phyloP scores from a whole-genome alignment of 2,797 vertebrate species.

The Tokudaia muenninki region DNA sequence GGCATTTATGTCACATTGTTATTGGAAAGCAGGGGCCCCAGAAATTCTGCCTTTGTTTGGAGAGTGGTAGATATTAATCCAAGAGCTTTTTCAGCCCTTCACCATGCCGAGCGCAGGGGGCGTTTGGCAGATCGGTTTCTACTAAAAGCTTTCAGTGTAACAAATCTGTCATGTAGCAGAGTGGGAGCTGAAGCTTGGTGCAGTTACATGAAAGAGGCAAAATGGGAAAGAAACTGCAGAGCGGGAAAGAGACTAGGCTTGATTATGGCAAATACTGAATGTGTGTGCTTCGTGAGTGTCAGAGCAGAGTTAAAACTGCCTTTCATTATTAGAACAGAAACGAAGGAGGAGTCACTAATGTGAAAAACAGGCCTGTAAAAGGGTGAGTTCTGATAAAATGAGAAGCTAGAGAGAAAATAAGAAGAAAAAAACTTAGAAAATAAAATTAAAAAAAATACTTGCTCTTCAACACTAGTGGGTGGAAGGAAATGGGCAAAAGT shows the following conservation, averaged over 20 bases:
- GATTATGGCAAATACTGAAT: constrained; percentile 21
- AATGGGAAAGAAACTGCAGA: constrained; percentile 53
- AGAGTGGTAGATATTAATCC: not conserved
- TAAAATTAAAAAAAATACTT: constrained; percentile 76
- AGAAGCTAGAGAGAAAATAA: constrained; percentile 55
- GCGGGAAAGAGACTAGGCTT: constrained; percentile 7
- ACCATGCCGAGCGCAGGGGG: not conserved
- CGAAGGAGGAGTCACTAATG: constrained; percentile 29
- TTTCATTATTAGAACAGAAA: constrained; percentile 57
- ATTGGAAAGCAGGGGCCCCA: constrained; percentile 26
- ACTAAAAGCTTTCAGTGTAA: constrained; percentile 34
- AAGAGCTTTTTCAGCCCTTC: constrained; percentile 31
- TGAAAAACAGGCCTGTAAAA: constrained; percentile 59
- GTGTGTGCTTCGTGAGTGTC: constrained; percentile 48
- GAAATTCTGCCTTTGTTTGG: constrained; percentile 57
- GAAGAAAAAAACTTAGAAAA: no score
- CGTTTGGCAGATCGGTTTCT: constrained; percentile 13
- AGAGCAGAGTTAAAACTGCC: constrained; percentile 47
- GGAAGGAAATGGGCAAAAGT: constrained; percentile 61
- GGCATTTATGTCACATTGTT: constrained; percentile 59
- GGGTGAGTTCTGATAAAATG: constrained; percentile 46
- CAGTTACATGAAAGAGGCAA: constrained; percentile 36
- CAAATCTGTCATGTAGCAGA: not conserved
- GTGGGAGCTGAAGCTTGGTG: not conserved
- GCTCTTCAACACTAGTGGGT: constrained; percentile 58